Percentiles rank a stretch among this genome's conserved stretches.
These are phyloP conservation scores for Melieria crassipennis DNA, from an alignment of 2,888 invertebrate genomes.

Conservation along the genomic window DNA sequence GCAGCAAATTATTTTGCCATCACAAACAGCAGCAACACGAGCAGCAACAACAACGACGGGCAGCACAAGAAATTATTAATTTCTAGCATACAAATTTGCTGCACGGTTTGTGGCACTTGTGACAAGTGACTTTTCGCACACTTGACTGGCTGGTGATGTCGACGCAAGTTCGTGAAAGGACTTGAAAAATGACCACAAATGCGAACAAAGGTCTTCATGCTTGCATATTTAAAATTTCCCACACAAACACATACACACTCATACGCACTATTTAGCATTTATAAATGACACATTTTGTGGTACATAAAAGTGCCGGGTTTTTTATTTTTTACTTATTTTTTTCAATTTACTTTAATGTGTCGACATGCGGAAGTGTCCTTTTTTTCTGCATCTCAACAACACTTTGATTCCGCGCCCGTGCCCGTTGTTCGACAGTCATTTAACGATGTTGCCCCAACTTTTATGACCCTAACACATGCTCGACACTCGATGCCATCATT, in stretches of 20 bases:
- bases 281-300: too few relatives aligned
- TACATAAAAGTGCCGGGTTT: too few relatives aligned
- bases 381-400: too few relatives aligned
- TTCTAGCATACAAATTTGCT: conserved; percentile 34
- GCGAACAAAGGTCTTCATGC: neutral
- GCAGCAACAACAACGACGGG: too few relatives aligned
- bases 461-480: neutral
- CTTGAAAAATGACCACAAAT: neutral
- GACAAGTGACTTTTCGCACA: conserved; percentile 27
- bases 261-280: too few relatives aligned
- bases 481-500: too few relatives aligned
- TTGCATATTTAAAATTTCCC: too few relatives aligned
- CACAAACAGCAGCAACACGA: conserved; percentile 48
- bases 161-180: neutral
- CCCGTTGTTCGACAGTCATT: neutral
- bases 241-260: neutral
- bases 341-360: too few relatives aligned
- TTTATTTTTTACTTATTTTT: too few relatives aligned
- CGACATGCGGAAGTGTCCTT: too few relatives aligned
- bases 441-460: conserved; percentile 7
- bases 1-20: conserved; percentile 59
- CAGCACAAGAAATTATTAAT: conserved; percentile 52
- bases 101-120: neutral
- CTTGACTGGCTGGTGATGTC: conserved; percentile 8
- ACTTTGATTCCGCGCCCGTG: too few relatives aligned